These are phyloP conservation scores for Lacerta agilis DNA, from an alignment of 2,797 vertebrate genomes.

Conservation along the genomic window DNA sequence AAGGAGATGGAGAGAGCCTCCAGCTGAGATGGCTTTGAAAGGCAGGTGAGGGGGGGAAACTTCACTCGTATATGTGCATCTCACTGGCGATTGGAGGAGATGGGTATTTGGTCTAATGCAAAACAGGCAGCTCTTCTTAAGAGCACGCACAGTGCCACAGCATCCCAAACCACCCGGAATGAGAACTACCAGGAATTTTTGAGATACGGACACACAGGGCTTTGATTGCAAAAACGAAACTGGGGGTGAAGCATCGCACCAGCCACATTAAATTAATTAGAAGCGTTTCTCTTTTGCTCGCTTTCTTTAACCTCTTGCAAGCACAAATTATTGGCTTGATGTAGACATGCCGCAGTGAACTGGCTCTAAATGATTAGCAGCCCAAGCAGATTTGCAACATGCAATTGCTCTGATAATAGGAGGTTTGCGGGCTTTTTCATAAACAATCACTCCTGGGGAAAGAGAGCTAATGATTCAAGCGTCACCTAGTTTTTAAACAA, in stretches of 20 bases:
- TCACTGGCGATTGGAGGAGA: neutral
- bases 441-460: neutral
- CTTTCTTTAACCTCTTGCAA: neutral
- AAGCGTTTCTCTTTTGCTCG: neutral
- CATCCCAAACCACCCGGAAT: neutral
- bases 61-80: too few relatives aligned
- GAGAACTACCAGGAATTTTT: neutral
- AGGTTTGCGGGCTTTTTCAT: neutral
- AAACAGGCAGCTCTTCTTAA: neutral
- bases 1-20: neutral
- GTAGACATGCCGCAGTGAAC: neutral
- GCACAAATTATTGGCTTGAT: constrained; percentile 50
- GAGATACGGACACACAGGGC: too few relatives aligned
- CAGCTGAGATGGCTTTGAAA: neutral
- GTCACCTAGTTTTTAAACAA: neutral
- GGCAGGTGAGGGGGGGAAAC: fast-evolving
- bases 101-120: neutral
- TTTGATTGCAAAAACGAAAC: neutral
- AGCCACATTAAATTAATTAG: constrained; percentile 45
- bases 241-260: neutral
- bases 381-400: constrained; percentile 38
- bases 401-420: neutral
- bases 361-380: constrained; percentile 1
- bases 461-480: neutral
- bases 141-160: neutral